Percentiles rank a stretch among this genome's conserved stretches.
phyloP scores from a whole-genome alignment of 2,797 vertebrate species.

The Spondyliosoma cantharus region DNA sequence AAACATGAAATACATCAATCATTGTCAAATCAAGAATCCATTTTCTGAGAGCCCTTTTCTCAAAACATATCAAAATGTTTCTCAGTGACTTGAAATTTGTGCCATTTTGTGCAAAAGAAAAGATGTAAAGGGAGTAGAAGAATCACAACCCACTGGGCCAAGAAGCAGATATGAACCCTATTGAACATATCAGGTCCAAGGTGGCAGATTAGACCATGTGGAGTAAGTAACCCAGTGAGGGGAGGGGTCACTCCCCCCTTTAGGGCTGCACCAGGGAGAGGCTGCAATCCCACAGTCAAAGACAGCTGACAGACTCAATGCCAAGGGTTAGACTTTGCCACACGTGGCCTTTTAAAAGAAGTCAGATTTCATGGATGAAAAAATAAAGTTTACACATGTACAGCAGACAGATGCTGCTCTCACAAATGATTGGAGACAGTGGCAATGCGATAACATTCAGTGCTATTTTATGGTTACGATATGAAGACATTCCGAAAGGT shows the following conservation, averaged over 20 bases:
- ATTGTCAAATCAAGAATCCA: slow-evolving; percentile 67
- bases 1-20: slow-evolving; percentile 65
- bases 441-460: slow-evolving; percentile 76
- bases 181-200: slow-evolving; percentile 87
- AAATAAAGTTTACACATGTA: slow-evolving; percentile 70
- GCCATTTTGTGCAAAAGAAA: slow-evolving; percentile 86
- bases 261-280: slow-evolving; percentile 85
- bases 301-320: slow-evolving; percentile 86
- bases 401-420: slow-evolving; percentile 71
- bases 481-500: slow-evolving; percentile 70
- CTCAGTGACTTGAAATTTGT: slow-evolving; percentile 61
- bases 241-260: slow-evolving; percentile 70
- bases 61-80: slow-evolving; percentile 57
- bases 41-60: slow-evolving; percentile 61
- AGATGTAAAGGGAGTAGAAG: slow-evolving; percentile 85
- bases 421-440: slow-evolving; percentile 78
- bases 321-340: slow-evolving; percentile 79
- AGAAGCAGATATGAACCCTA: slow-evolving; percentile 91
- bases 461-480: slow-evolving; percentile 76
- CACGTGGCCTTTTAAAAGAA: slow-evolving; percentile 65
- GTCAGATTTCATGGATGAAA: slow-evolving; percentile 68
- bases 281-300: slow-evolving; percentile 91
- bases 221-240: slow-evolving; percentile 75
- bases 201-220: slow-evolving; percentile 80
- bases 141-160: slow-evolving; percentile 84